phyloP scores from a whole-genome alignment of 2,888 invertebrate species.

The Aproaerema taeniolella region DNA sequence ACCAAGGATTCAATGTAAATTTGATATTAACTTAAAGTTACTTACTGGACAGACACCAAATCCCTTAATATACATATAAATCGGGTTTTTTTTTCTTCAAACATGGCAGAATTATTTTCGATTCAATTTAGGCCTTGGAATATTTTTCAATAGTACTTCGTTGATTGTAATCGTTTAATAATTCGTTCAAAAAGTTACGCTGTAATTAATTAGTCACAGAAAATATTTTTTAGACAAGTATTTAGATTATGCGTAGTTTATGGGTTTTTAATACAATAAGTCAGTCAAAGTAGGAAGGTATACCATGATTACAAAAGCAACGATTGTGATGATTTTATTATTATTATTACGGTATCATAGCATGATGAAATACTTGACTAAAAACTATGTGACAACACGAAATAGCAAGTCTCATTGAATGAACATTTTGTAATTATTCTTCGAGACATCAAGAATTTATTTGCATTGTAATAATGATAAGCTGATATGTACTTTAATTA shows the following conservation, averaged over 20 bases:
- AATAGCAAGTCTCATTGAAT: background rate
- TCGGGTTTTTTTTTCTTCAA: slow-evolving; percentile 2
- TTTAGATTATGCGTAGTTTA: too few species aligned
- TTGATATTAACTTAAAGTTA: too few species aligned
- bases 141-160: slow-evolving; percentile 23
- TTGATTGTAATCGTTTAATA: too few species aligned
- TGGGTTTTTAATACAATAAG: too few species aligned
- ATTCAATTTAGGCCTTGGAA: slow-evolving; percentile 41
- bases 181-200: too few species aligned
- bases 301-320: too few species aligned
- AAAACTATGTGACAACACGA: slow-evolving; percentile 14
- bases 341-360: slow-evolving; percentile 21
- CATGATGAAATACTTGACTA: slow-evolving; percentile 35
- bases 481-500: slow-evolving; percentile 57
- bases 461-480: background rate
- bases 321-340: too few species aligned
- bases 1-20: too few species aligned
- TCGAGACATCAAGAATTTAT: slow-evolving; percentile 2
- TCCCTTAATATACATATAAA: slow-evolving; percentile 27
- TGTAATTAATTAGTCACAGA: too few species aligned
- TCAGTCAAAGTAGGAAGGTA: too few species aligned
- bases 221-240: too few species aligned
- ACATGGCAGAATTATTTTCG: slow-evolving; percentile 8
- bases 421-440: background rate
- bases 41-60: slow-evolving; percentile 21